Base-by-base conservation (phyloP, 1,140 invertebrate genomes). In the Heliconius congener region DNA sequence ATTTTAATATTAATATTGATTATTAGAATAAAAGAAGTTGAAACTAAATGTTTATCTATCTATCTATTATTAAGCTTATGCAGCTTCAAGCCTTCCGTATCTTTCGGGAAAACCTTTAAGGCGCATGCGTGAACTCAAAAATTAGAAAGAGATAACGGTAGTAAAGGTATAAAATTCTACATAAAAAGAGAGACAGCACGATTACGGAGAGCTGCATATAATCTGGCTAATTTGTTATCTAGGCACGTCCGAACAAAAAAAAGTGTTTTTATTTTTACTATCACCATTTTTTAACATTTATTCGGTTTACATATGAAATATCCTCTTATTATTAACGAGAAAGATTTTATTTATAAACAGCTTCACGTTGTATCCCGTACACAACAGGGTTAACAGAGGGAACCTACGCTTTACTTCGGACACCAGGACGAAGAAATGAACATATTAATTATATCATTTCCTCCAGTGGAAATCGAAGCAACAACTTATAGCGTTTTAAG, bases 181-280 rank as follows among this genome's bases (percentile, higher is more conserved):
- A 42, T 52, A 78, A 19, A 76, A 27, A 73, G 83, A 94, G 88
- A 85, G 90, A 92, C 70, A 23, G 60, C 50, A 55, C 80, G 78
- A 87, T 30, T 81, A 66, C 74, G 74, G 81, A 86, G 86, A 88
- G 83, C 83, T 91, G 87, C 88, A 90, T 87, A 89, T 87, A 88
- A 90, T 91, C 85, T 82, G 87, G 82, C 90, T 87, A 88, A 94
- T 94, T 91, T 90, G 87, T 90, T 90, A 83, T 89, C 88, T 88
- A 88, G 86, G 84, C 90, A 93, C 91, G 90, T 92, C 80, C 86
- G 87, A 85, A 87, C 77, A 86, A 89, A 88, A 88, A 60, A 66
- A 30, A 30, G n/a, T 66, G 60, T 66, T 66, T 66, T 27, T 30
- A 66, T 66, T 66, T 30, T 66, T 30, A 27, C 60, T 66, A 60